A percentile compares a stretch with the other conserved stretches of the same genome.
phyloP scores from a whole-genome alignment of 2,797 vertebrate species.

The Tachyglossus aculeatus region DNA sequence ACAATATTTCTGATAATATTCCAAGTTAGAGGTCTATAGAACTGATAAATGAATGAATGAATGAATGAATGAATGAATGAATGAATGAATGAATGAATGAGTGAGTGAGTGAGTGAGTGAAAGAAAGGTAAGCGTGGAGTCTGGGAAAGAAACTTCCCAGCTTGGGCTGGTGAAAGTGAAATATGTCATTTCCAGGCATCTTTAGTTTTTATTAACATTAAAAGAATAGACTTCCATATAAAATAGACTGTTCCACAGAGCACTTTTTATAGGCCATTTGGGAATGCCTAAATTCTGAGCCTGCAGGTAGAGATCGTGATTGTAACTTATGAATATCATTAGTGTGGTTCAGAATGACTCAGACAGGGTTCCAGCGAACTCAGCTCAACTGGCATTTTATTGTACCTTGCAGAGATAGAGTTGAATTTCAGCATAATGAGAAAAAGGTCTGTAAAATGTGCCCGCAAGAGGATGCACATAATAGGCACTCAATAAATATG shows the following conservation, averaged over 20 bases:
- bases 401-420: too few species aligned
- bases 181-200: constrained; percentile 9
- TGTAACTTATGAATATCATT: neutral
- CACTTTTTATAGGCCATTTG: constrained; percentile 14
- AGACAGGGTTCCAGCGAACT: fast-evolving
- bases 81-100: too few species aligned
- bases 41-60: too few species aligned
- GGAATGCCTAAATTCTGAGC: neutral
- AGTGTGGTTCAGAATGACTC: neutral
- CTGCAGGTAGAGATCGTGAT: neutral
- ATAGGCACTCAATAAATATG: too few species aligned
- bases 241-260: constrained; percentile 24
- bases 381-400: neutral
- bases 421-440: too few species aligned
- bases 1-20: neutral
- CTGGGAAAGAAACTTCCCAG: constrained; percentile 6
- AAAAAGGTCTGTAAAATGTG: too few species aligned
- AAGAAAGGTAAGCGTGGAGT: neutral
- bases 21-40: neutral
- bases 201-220: constrained; percentile 39
- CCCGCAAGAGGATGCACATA: too few species aligned
- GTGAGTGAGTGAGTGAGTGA: too few species aligned
- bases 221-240: too few species aligned
- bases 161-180: neutral
- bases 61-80: too few species aligned